Conservation (phyloP, 2,888 invertebrate species). For the Agonopterix arenella region DNA sequence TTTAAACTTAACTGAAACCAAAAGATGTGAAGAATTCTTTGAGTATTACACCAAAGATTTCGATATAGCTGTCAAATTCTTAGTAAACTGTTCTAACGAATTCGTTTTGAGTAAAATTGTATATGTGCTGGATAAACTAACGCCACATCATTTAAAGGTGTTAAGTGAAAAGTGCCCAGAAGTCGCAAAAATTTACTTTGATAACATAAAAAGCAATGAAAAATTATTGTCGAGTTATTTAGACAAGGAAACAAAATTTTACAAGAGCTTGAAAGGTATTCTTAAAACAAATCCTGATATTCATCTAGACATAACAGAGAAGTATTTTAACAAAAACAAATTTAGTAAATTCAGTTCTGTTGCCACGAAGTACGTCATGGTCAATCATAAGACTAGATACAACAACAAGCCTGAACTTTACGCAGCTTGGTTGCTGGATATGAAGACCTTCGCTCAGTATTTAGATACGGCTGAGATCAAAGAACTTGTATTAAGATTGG, state of each 20-base stretch:
- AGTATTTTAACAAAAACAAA: conserved; percentile 12
- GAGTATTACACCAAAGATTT: conserved; percentile 32
- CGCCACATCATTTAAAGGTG: conserved; percentile 33
- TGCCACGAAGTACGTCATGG: conserved; percentile 21
- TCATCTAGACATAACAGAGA: conserved; percentile 22
- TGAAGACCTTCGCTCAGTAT: conserved; percentile 15
- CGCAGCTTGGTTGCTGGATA: conserved; percentile 18
- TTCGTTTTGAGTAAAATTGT: conserved; percentile 29
- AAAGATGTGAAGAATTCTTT: conserved; percentile 41
- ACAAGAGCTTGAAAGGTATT: conserved; percentile 29
- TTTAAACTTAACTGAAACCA: conserved; percentile 25
- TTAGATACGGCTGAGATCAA: conserved; percentile 20
- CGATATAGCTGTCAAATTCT: conserved; percentile 34
- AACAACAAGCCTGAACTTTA: conserved; percentile 24
- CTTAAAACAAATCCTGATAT: conserved; percentile 31
- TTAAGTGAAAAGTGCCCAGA: conserved; percentile 37
- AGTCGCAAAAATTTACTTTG: conserved; percentile 36
- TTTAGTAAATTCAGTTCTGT: conserved; percentile 12
- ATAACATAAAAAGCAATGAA: conserved; percentile 24
- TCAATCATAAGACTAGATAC: conserved; percentile 17
- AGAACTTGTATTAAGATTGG: conserved; percentile 19
- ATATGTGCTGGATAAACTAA: conserved; percentile 30
- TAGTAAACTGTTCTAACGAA: conserved; percentile 32
- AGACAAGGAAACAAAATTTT: conserved; percentile 21
- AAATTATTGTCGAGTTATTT: conserved; percentile 23